A percentile compares a stretch with the other conserved stretches of the same genome.
Conservation (phyloP, 2,797 vertebrate species). For the Ctenopoma multispine region DNA sequence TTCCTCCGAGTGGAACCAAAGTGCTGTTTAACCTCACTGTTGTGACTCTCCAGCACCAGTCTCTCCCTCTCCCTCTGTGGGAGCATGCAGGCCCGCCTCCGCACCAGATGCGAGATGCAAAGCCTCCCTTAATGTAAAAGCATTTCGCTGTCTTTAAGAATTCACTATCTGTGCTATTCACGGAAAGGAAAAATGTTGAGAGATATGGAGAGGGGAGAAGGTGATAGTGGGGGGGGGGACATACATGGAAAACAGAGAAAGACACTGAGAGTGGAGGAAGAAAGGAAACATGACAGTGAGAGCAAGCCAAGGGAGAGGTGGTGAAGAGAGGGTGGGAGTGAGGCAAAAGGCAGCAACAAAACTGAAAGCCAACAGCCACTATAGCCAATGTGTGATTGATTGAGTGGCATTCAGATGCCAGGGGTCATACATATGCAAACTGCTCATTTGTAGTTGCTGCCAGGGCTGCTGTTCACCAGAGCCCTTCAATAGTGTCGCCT, state of each 20-base stretch:
- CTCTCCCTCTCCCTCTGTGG: conserved; percentile 54
- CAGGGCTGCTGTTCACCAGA: conserved; percentile 66
- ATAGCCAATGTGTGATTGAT: conserved; percentile 78
- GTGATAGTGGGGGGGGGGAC: conserved; percentile 23
- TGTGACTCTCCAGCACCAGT: conserved; percentile 60
- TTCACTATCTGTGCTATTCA: conserved; percentile 51
- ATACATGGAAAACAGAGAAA: conserved; percentile 43
- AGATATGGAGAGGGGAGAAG: conserved; percentile 42
- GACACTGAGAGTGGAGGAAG: conserved; percentile 28
- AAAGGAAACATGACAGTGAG: conserved; percentile 48
- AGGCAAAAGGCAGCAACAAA: conserved; percentile 17
- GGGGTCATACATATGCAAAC: conserved; percentile 82
- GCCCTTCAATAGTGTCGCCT: conserved; percentile 68
- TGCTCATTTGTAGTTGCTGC: conserved; percentile 82
- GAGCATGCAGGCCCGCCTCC: conserved; percentile 63
- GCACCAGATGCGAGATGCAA: conserved; percentile 79
- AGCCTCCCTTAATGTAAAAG: conserved; percentile 80
- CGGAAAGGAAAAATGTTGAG: conserved; percentile 47
- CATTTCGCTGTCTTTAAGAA: conserved; percentile 79
- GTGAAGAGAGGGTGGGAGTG: conserved; percentile 5
- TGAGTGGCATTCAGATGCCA: conserved; percentile 75
- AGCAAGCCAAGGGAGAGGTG: conserved; percentile 16
- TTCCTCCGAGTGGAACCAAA: conserved; percentile 69
- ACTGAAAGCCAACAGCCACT: conserved; percentile 44
- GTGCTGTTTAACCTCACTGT: conserved; percentile 72